Conservation (phyloP, 2,888 invertebrate species). For the Torymus texanus region DNA sequence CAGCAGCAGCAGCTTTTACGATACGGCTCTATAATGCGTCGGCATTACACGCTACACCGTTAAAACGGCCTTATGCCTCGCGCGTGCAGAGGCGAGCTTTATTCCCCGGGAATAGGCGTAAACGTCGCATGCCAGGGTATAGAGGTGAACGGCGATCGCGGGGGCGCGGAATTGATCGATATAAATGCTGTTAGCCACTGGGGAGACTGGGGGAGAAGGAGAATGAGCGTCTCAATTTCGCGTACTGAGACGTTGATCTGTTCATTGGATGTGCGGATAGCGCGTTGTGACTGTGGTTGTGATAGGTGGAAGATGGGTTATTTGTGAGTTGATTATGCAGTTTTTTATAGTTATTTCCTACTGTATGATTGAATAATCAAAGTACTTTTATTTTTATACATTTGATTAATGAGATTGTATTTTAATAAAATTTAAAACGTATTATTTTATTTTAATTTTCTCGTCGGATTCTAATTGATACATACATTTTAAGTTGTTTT, state of each 20-base stretch:
- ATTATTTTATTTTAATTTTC: no score
- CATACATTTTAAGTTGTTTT: no score
- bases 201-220: no score
- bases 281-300: not conserved
- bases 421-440: no score
- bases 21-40: conserved; percentile 60
- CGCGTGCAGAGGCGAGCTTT: conserved; percentile 42
- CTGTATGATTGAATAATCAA: no score
- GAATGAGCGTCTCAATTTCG: conserved; percentile 23
- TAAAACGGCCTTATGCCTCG: conserved; percentile 53
- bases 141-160: conserved; percentile 28
- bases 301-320: no score
- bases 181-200: conserved; percentile 5
- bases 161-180: conserved; percentile 17
- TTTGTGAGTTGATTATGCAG: no score
- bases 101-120: conserved; percentile 57
- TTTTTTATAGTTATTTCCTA: no score
- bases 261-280: conserved; percentile 1
- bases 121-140: conserved; percentile 48
- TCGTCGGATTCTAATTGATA: no score
- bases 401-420: no score
- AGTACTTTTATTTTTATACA: no score
- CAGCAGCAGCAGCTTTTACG: conserved; percentile 60
- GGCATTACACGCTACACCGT: conserved; percentile 63
- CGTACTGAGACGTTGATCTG: conserved; percentile 4